Percentiles rank a stretch among this genome's conserved stretches.
These are phyloP conservation scores for Sylvia atricapilla DNA, from an alignment of 2,113 vertebrate species.

Conservation along the genomic window DNA sequence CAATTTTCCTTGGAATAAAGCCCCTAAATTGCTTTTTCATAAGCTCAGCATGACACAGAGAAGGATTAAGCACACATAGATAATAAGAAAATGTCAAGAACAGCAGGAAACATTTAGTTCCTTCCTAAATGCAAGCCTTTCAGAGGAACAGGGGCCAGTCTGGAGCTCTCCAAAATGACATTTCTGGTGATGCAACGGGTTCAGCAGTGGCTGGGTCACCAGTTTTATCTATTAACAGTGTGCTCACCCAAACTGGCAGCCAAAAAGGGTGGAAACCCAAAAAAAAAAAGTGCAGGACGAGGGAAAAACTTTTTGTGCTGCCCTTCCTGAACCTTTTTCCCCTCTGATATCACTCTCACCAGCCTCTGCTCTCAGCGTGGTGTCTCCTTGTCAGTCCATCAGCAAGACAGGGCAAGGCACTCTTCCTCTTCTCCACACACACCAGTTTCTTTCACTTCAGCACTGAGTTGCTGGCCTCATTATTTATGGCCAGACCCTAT, in stretches of 20 bases:
- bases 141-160: background rate
- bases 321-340: background rate
- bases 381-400: background rate
- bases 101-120: background rate
- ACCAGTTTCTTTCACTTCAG: background rate
- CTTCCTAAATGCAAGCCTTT: background rate
- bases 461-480: background rate
- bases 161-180: background rate
- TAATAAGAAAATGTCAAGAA: background rate
- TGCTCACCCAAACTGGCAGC: background rate
- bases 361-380: background rate
- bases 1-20: background rate
- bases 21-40: background rate
- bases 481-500: background rate
- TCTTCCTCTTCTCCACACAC: background rate
- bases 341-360: background rate
- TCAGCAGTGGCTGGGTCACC: rapidly evolving
- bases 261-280: background rate
- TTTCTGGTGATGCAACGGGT: background rate
- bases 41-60: background rate
- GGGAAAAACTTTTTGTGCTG: background rate
- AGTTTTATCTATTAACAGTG: rapidly evolving
- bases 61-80: background rate
- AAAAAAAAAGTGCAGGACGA: background rate
- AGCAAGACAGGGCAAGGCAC: background rate